phyloP scores from a whole-genome alignment of 2,888 invertebrate genomes.

The Limnephilus marmoratus region DNA sequence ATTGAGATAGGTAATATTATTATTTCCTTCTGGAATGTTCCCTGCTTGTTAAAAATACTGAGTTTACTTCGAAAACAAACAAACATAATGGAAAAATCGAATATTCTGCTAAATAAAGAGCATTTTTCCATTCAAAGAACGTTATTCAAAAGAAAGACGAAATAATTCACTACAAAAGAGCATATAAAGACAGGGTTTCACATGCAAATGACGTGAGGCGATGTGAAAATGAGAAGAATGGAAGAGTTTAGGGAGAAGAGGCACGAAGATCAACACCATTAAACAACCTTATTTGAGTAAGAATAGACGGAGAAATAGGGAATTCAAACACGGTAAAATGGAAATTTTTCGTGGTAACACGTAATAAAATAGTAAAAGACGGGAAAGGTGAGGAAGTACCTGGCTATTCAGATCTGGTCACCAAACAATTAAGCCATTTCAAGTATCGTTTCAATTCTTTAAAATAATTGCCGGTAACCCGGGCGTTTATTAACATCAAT shows the following conservation, averaged over 20 bases:
- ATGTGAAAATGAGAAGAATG: neutral
- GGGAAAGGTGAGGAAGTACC: too few species aligned
- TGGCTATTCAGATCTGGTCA: too few species aligned
- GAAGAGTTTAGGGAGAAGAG: neutral
- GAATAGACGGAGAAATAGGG: neutral
- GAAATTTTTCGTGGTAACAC: neutral
- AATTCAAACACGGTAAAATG: neutral
- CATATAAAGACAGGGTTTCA: slow-evolving; percentile 16
- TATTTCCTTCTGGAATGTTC: slow-evolving; percentile 8
- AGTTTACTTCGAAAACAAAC: slow-evolving; percentile 4
- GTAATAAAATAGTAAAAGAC: neutral
- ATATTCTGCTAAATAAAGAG: neutral
- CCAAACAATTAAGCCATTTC: too few species aligned
- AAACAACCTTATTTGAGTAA: neutral
- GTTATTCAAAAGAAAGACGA: slow-evolving; percentile 26
- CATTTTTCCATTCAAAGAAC: slow-evolving; percentile 10
- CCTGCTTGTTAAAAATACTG: neutral
- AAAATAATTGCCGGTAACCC: too few species aligned
- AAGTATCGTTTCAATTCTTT: too few species aligned
- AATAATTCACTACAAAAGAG: slow-evolving; percentile 39
- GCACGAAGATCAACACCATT: neutral
- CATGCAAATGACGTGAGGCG: slow-evolving; percentile 6
- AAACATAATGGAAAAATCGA: neutral
- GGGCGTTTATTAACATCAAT: too few species aligned
- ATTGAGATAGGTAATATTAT: neutral